Conservation (phyloP, 2,888 invertebrate genomes). For the Agrochola lychnidis region DNA sequence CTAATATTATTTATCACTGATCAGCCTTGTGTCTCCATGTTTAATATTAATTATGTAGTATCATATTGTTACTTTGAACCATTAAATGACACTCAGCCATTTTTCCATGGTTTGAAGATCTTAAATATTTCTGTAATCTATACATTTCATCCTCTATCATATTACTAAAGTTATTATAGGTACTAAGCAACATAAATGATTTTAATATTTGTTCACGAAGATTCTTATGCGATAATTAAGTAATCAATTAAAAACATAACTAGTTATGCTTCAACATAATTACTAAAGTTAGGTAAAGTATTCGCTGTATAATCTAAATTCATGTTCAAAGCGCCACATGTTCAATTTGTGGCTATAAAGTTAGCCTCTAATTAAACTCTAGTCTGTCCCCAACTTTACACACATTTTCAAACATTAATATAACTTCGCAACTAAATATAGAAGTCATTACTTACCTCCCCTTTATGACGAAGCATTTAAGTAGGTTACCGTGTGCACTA, state of each 20-base stretch:
- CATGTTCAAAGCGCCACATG: not conserved
- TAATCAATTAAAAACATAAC: not conserved
- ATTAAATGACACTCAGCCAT: not conserved
- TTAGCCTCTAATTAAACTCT: slow-evolving; percentile 31
- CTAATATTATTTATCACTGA: not conserved
- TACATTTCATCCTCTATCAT: not conserved
- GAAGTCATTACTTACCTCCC: slow-evolving; percentile 82
- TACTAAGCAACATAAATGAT: not conserved
- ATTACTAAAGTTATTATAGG: not conserved
- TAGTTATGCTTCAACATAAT: not conserved
- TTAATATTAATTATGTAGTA: not conserved
- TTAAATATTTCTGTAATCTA: not conserved
- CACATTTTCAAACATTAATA: slow-evolving; percentile 36
- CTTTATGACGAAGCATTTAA: slow-evolving; percentile 81
- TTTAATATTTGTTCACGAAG: not conserved
- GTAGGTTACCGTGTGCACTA: slow-evolving; percentile 83
- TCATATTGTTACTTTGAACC: not conserved
- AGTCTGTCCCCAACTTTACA: slow-evolving; percentile 24
- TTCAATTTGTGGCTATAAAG: slow-evolving; percentile 22
- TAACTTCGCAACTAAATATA: slow-evolving; percentile 66
- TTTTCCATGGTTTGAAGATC: not conserved
- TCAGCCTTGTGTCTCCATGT: not conserved
- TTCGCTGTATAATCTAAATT: slow-evolving; percentile 2
- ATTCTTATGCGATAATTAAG: not conserved
- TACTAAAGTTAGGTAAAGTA: not conserved